Evolutionary conservation across 2,113 vertebrate species (phyloP).

Genomic region (Pyrgilauda ruficollis): DNA sequence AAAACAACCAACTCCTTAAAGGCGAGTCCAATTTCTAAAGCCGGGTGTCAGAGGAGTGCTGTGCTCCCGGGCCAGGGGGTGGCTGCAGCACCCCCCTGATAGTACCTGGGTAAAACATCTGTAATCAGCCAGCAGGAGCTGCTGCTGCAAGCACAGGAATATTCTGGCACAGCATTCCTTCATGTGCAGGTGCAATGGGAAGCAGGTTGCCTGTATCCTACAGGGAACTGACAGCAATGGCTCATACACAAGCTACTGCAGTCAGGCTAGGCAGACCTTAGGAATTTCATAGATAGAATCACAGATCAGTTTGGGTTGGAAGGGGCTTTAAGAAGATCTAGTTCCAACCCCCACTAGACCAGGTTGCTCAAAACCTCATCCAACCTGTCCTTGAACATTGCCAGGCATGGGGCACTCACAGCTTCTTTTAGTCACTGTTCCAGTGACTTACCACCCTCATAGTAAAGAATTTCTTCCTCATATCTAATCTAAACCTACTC

Average conservation of each 20-base stretch:
- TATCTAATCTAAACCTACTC: neutral
- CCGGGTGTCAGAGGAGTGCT: fast-evolving
- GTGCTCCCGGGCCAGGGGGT: fast-evolving
- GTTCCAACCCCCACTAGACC: neutral
- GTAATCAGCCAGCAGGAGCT: neutral
- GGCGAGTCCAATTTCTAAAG: fast-evolving
- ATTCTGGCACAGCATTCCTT: neutral
- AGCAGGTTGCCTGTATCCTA: neutral
- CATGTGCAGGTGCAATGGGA: fast-evolving
- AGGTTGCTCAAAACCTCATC: neutral
- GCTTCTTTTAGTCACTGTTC: neutral
- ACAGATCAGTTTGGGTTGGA: neutral
- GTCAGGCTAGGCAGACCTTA: neutral
- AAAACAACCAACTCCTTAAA: too few relatives aligned
- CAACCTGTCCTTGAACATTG: neutral
- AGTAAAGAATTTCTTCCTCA: neutral
- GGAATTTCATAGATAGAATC: too few relatives aligned
- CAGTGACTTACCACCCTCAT: neutral
- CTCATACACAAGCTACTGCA: fast-evolving
- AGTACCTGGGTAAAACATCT: fast-evolving
- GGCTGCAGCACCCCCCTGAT: fast-evolving
- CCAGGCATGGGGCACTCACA: neutral
- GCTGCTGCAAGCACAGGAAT: fast-evolving
- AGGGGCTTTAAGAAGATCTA: neutral
- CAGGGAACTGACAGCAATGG: too few relatives aligned